A percentile compares a stretch with the other conserved stretches of the same genome.
phyloP scores from a whole-genome alignment of 1,140 invertebrate genomes.

The Lepidurus apus region DNA sequence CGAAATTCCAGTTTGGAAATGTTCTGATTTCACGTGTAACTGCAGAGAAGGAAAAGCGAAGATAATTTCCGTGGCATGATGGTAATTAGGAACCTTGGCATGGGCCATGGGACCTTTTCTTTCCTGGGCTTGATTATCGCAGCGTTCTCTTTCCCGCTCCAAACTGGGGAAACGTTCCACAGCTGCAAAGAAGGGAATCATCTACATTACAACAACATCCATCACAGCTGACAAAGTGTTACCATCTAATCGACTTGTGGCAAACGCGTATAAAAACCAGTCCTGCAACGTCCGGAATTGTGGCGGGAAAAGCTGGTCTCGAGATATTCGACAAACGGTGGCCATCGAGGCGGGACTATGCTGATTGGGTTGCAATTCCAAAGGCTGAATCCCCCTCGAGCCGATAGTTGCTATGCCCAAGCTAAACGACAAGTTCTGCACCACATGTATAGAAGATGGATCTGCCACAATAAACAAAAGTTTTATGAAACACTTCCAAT shows the following conservation, averaged over 20 bases:
- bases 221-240: constrained; percentile 39
- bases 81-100: constrained; percentile 67
- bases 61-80: constrained; percentile 88
- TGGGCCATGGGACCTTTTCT: constrained; percentile 36
- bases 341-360: constrained; percentile 72
- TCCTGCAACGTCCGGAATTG: constrained; percentile 89
- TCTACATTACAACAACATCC: constrained; percentile 11
- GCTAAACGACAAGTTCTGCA: constrained; percentile 80
- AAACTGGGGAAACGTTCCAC: constrained; percentile 83
- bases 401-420: constrained; percentile 56
- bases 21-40: constrained; percentile 87
- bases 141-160: constrained; percentile 56
- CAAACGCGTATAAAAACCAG: constrained; percentile 96
- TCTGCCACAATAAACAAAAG: constrained; percentile 38
- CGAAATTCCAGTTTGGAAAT: constrained; percentile 66
- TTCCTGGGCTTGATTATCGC: constrained; percentile 38
- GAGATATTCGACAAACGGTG: constrained; percentile 82
- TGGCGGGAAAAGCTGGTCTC: constrained; percentile 86
- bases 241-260: constrained; percentile 89
- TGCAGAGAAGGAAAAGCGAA: constrained; percentile 89
- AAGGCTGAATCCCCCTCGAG: constrained; percentile 1
- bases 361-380: constrained; percentile 39
- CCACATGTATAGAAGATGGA: constrained; percentile 61
- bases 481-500: background rate
- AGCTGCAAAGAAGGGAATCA: constrained; percentile 52